phyloP scores from a whole-genome alignment of 2,113 vertebrate genomes.

The Elaphurus davidianus region DNA sequence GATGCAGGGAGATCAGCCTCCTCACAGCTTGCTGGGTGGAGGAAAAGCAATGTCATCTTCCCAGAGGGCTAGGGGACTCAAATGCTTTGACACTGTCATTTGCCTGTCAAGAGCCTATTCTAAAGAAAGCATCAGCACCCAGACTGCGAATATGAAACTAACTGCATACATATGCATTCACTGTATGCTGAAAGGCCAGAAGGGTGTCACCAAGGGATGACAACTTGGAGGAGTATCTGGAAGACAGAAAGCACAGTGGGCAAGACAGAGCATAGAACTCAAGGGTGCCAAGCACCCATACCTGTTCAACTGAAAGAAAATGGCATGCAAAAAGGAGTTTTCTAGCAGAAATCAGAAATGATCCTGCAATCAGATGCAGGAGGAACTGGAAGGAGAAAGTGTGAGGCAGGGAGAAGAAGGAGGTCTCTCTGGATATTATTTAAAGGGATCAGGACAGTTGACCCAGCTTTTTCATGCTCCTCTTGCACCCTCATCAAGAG shows the following conservation, averaged over 20 bases:
- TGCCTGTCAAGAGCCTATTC: neutral
- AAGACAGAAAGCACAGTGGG: neutral
- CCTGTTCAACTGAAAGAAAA: neutral
- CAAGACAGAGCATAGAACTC: neutral
- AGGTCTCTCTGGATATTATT: neutral
- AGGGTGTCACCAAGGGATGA: neutral
- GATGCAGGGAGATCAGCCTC: neutral
- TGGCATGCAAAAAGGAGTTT: neutral
- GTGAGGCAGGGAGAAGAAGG: neutral
- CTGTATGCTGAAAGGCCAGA: neutral
- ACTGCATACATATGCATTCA: neutral
- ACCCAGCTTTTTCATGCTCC: neutral
- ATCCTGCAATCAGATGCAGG: neutral
- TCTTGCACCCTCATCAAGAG: neutral
- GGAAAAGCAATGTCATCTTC: neutral
- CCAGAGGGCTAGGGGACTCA: neutral
- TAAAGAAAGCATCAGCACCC: neutral
- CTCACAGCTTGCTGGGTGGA: neutral
- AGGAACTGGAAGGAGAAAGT: neutral
- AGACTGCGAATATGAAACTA: neutral
- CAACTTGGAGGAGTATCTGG: neutral
- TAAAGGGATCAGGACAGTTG: neutral
- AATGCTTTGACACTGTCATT: neutral
- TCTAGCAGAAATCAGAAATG: neutral
- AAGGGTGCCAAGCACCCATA: rapidly evolving